A percentile compares a stretch with the other conserved stretches of the same genome.
Conservation (phyloP, 1,140 invertebrate species). For the Megathymus violae region DNA sequence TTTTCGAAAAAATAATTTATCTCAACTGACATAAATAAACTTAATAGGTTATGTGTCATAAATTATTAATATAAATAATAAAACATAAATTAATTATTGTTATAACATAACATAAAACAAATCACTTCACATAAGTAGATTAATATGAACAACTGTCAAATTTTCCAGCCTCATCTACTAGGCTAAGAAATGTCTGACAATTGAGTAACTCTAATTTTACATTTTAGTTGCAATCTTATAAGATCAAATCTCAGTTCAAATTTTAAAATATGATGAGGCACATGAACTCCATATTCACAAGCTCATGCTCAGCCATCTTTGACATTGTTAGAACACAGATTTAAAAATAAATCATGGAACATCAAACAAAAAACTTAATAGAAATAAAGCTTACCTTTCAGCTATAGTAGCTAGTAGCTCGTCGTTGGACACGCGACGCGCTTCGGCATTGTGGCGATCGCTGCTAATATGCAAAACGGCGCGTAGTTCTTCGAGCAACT, state of each 20-base stretch:
- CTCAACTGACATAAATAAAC: conserved; percentile 33
- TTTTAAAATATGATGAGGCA: conserved; percentile 25
- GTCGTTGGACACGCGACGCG: conserved; percentile 95
- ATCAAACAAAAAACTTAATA: conserved; percentile 42
- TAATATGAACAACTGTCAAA: conserved; percentile 27
- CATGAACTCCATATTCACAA: conserved; percentile 20
- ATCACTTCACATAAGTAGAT: conserved; percentile 33
- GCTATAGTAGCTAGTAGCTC: conserved; percentile 94
- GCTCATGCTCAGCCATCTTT: conserved; percentile 64
- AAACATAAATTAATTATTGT: background rate
- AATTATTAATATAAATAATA: conserved; percentile 25
- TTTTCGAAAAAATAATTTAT: too few relatives aligned
- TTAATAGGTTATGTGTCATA: conserved; percentile 64
- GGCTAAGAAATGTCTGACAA: conserved; percentile 41
- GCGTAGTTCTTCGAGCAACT: conserved; percentile 92
- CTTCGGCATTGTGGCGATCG: conserved; percentile 95
- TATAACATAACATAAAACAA: conserved; percentile 21
- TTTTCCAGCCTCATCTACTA: conserved; percentile 40
- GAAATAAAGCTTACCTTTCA: conserved; percentile 88
- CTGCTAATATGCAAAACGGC: conserved; percentile 92
- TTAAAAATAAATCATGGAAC: conserved; percentile 67
- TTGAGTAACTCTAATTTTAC: conserved; percentile 34
- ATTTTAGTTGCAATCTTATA: conserved; percentile 43
- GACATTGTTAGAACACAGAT: conserved; percentile 54
- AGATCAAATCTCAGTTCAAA: conserved; percentile 34